Evolutionary conservation across 2,888 invertebrate genomes (phyloP).

Genomic region (Ctenicera cuprea): DNA sequence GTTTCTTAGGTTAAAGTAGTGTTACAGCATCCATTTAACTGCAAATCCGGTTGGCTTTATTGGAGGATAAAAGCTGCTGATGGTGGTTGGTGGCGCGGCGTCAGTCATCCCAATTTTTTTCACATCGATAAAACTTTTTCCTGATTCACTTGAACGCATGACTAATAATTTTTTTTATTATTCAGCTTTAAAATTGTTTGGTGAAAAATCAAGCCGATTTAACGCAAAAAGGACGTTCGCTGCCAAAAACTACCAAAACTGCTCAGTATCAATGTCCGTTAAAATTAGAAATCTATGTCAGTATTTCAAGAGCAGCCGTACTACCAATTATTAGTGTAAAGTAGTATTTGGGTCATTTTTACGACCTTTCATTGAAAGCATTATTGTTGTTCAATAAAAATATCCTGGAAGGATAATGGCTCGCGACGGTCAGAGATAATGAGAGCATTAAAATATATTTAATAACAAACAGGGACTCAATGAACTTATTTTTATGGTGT

Average conservation of each 20-base stretch:
- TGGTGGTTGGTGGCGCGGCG: not conserved
- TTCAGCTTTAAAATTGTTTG: too few relatives aligned
- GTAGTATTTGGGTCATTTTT: constrained; percentile 47
- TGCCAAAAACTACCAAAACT: too few relatives aligned
- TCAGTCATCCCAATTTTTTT: not conserved
- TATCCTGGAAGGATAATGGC: constrained; percentile 44
- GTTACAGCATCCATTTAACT: constrained; percentile 19
- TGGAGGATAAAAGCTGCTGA: not conserved
- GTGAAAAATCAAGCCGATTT: too few relatives aligned
- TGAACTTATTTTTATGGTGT: constrained; percentile 24
- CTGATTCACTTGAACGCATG: not conserved
- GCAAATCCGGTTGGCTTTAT: constrained; percentile 1
- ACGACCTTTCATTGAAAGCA: constrained; percentile 42
- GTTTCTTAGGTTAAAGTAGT: constrained; percentile 22
- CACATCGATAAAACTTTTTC: too few relatives aligned
- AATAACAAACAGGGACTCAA: constrained; percentile 26
- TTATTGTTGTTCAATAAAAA: constrained; percentile 38
- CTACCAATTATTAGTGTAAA: constrained; percentile 25
- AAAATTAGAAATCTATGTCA: constrained; percentile 46
- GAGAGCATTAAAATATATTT: constrained; percentile 27
- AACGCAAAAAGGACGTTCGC: too few relatives aligned
- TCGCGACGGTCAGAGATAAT: constrained; percentile 34
- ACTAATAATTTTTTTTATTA: not conserved
- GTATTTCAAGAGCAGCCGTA: constrained; percentile 44
- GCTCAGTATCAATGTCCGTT: not conserved